phyloP scores from a whole-genome alignment of 2,113 vertebrate genomes.

The Glareola pratincola region DNA sequence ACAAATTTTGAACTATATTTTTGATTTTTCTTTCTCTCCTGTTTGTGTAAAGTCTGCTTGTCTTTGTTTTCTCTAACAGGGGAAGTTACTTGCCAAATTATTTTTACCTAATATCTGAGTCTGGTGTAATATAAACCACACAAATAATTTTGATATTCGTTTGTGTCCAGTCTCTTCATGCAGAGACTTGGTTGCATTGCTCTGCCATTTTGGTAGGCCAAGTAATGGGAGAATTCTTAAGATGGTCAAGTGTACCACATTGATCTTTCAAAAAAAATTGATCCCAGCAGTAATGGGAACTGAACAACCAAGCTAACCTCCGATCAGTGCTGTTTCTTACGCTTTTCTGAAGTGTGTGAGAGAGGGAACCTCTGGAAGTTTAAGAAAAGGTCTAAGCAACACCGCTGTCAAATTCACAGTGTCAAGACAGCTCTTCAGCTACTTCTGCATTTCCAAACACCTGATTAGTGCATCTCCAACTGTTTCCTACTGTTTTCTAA shows the following conservation, averaged over 20 bases:
- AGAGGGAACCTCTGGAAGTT: neutral
- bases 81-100: neutral
- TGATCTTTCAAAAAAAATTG: neutral
- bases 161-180: neutral
- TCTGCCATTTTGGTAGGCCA: neutral
- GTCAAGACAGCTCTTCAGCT: neutral
- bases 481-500: neutral
- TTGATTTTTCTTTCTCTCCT: neutral
- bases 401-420: neutral
- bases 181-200: neutral
- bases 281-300: neutral
- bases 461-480: rapidly evolving
- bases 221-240: neutral
- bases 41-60: neutral
- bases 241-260: rapidly evolving
- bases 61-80: neutral
- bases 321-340: neutral
- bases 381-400: neutral
- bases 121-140: neutral
- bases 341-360: neutral
- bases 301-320: neutral
- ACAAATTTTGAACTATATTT: neutral
- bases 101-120: neutral
- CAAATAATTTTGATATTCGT: neutral
- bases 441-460: neutral